phyloP scores from a whole-genome alignment of 2,888 invertebrate species.

The Eilema depressum region DNA sequence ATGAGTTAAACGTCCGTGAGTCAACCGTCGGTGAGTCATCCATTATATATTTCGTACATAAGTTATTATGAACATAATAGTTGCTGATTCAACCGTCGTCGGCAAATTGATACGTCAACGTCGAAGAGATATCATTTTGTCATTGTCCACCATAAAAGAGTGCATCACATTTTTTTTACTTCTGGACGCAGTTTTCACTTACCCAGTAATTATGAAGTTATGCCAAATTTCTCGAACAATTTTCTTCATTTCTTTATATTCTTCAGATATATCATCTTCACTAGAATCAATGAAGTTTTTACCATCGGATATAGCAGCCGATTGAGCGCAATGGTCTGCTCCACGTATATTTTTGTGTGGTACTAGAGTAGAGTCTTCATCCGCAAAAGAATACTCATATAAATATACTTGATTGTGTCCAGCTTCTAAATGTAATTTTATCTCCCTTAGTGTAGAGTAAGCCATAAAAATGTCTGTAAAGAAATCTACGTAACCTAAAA shows the following conservation, averaged over 20 bases:
- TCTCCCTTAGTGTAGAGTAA: constrained; percentile 45
- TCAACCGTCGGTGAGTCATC: no score
- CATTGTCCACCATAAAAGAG: no score
- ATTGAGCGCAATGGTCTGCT: constrained; percentile 46
- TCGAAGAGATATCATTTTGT: no score
- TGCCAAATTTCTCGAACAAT: constrained; percentile 51
- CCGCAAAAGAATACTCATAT: constrained; percentile 53
- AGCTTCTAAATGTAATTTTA: constrained; percentile 50
- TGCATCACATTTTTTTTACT: no score
- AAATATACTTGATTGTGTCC: constrained; percentile 57
- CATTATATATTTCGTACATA: no score
- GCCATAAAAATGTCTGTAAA: constrained; percentile 65
- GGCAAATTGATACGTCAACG: no score
- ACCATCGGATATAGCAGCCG: constrained; percentile 33
- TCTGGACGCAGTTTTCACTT: constrained; percentile 18
- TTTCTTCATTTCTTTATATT: constrained; percentile 42
- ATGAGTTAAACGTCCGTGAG: no score
- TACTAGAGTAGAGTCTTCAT: constrained; percentile 37
- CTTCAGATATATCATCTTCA: constrained; percentile 29
- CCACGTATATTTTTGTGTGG: constrained; percentile 37
- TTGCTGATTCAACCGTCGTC: no score
- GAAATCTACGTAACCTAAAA: constrained; percentile 50
- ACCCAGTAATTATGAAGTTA: constrained; percentile 55
- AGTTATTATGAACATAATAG: no score
- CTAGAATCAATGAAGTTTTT: constrained; percentile 6